Evolutionary conservation across 2,797 vertebrate species (phyloP).

Genomic region (Xenopus petersii): DNA sequence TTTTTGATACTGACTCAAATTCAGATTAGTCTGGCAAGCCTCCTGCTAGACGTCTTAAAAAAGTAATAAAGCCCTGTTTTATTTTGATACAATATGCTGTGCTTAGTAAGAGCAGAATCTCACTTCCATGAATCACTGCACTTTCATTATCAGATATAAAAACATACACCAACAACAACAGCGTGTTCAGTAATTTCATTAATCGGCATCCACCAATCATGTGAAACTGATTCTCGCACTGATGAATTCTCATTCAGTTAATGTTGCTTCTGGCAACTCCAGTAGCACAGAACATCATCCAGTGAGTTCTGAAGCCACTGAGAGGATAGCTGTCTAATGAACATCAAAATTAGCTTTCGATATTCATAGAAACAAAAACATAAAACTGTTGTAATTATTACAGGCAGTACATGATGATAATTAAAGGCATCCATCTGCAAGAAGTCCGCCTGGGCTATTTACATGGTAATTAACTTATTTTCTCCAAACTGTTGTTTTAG

Average conservation of each 20-base stretch:
- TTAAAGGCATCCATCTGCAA: slow-evolving; percentile 40
- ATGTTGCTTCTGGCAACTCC: slow-evolving; percentile 35
- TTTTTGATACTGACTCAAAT: too few species aligned
- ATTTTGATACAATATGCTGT: slow-evolving; percentile 11
- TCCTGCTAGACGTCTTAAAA: too few species aligned
- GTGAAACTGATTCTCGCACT: slow-evolving; percentile 30
- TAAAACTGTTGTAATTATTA: slow-evolving; percentile 42
- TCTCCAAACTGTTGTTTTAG: slow-evolving; percentile 30
- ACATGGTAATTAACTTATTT: slow-evolving; percentile 29
- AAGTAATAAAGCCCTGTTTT: not conserved
- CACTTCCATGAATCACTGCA: slow-evolving; percentile 1
- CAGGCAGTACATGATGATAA: slow-evolving; percentile 38
- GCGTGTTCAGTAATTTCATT: slow-evolving; percentile 20
- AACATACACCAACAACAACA: slow-evolving; percentile 16
- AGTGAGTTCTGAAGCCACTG: slow-evolving; percentile 24
- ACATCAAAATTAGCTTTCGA: slow-evolving; percentile 44
- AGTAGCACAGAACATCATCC: slow-evolving; percentile 32
- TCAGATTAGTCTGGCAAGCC: too few species aligned
- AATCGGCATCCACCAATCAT: slow-evolving; percentile 24
- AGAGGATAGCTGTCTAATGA: slow-evolving; percentile 42
- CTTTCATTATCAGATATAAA: slow-evolving; percentile 34
- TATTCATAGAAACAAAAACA: slow-evolving; percentile 46
- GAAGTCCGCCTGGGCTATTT: slow-evolving; percentile 30
- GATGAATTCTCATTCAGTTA: slow-evolving; percentile 33
- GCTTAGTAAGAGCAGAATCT: not conserved